Evolutionary conservation across 2,797 vertebrate species (phyloP).

Genomic region (Enteromius radiatus): DNA sequence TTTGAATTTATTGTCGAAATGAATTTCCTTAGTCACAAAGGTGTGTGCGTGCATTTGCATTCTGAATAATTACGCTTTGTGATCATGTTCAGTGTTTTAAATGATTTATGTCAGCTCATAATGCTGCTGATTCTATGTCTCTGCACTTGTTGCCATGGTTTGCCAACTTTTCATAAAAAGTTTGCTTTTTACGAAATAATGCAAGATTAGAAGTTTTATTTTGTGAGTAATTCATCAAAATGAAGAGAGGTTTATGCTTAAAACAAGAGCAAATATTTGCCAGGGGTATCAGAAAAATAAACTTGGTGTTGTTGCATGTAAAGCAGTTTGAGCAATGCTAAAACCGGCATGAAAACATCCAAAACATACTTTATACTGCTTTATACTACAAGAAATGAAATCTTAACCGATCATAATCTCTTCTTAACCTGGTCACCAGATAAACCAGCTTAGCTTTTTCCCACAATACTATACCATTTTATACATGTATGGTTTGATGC

Average conservation of each 20-base stretch:
- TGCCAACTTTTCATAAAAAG: background rate
- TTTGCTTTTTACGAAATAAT: background rate
- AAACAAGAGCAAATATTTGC: background rate
- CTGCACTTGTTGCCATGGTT: background rate
- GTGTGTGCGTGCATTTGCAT: constrained; percentile 1
- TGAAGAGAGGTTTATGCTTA: background rate
- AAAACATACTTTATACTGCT: background rate
- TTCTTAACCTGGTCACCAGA: constrained; percentile 22
- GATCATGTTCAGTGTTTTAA: background rate
- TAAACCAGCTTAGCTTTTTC: background rate
- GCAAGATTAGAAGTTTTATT: background rate
- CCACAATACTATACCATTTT: background rate
- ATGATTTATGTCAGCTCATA: constrained; percentile 3
- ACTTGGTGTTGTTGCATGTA: background rate
- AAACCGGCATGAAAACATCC: background rate
- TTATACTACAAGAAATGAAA: background rate
- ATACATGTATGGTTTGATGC: background rate
- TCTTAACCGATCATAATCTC: constrained; percentile 6
- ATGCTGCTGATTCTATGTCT: background rate
- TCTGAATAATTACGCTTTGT: constrained; percentile 12
- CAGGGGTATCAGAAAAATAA: background rate
- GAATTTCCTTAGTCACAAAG: background rate
- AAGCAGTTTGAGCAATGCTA: background rate
- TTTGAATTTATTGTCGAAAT: background rate
- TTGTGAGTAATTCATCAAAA: background rate